Conservation (phyloP, 2,888 invertebrate species). For the Sinopyrophorus schimmeli region DNA sequence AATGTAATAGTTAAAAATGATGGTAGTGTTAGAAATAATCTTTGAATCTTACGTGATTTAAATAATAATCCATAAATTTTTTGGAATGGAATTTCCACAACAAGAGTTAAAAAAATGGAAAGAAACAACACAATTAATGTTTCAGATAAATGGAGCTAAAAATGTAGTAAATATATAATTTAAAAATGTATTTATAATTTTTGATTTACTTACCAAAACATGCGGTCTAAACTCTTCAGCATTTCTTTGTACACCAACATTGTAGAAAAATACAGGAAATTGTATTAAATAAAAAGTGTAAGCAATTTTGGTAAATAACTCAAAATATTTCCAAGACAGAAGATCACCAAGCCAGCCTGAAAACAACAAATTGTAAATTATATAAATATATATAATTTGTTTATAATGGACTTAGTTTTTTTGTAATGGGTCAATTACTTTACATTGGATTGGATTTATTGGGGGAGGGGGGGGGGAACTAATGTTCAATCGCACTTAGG, state of each 20-base stretch:
- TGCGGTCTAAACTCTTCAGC: slow-evolving; percentile 58
- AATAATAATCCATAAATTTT: slow-evolving; percentile 58
- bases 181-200: no score
- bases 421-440: no score
- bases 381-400: not conserved
- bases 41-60: slow-evolving; percentile 6
- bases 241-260: slow-evolving; percentile 61
- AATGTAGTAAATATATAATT: no score
- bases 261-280: slow-evolving; percentile 68
- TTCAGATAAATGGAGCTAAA: slow-evolving; percentile 60
- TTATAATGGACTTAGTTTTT: no score
- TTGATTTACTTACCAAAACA: slow-evolving; percentile 21
- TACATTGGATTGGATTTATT: no score
- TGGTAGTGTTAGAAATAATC: no score
- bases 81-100: slow-evolving; percentile 65
- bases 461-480: no score
- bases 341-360: slow-evolving; percentile 57
- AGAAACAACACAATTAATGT: slow-evolving; percentile 54
- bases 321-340: slow-evolving; percentile 54
- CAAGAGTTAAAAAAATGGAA: slow-evolving; percentile 58
- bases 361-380: slow-evolving; percentile 18
- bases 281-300: slow-evolving; percentile 66
- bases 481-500: no score
- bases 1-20: no score
- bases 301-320: slow-evolving; percentile 59